A percentile compares a stretch with the other conserved stretches of the same genome.
These are phyloP conservation scores for Sminthurides bifidus DNA, from an alignment of 1,140 invertebrate genomes.

Conservation along the genomic window DNA sequence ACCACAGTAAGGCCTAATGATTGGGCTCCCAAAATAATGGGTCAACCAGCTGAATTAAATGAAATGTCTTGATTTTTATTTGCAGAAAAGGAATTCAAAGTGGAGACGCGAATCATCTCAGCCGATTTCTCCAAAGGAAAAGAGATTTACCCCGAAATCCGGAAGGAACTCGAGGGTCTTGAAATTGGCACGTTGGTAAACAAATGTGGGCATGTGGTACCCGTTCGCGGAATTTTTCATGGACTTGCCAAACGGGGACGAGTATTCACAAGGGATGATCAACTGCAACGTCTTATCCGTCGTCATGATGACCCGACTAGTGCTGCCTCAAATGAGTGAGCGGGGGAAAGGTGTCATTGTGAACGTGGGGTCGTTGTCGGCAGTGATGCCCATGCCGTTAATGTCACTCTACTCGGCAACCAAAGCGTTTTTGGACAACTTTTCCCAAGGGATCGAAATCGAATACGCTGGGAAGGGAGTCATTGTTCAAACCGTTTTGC, in stretches of 20 bases:
- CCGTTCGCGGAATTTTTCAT: constrained; percentile 38
- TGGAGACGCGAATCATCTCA: constrained; percentile 38
- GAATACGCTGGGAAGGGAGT: constrained; percentile 68
- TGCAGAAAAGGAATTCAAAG: constrained; percentile 27
- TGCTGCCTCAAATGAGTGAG: constrained; percentile 78
- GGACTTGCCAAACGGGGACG: constrained; percentile 28
- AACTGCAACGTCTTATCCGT: constrained; percentile 58
- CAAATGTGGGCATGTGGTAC: constrained; percentile 49
- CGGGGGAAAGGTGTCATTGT: constrained; percentile 73
- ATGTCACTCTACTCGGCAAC: constrained; percentile 77
- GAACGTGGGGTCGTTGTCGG: constrained; percentile 77
- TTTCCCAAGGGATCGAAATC: constrained; percentile 60
- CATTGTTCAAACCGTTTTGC: constrained; percentile 66
- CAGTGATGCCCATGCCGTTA: constrained; percentile 63
- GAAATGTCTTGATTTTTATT: background rate
- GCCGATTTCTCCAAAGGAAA: constrained; percentile 38
- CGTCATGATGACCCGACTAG: constrained; percentile 64
- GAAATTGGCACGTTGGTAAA: constrained; percentile 47
- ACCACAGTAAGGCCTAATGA: background rate
- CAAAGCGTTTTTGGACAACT: constrained; percentile 77
- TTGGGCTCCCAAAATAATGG: background rate
- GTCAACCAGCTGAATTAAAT: background rate
- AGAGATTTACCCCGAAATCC: constrained; percentile 38
- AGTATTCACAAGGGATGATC: constrained; percentile 44
- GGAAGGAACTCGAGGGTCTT: constrained; percentile 37